Base-by-base conservation (phyloP, 2,888 invertebrate species). In the Vesta saturnalis region DNA sequence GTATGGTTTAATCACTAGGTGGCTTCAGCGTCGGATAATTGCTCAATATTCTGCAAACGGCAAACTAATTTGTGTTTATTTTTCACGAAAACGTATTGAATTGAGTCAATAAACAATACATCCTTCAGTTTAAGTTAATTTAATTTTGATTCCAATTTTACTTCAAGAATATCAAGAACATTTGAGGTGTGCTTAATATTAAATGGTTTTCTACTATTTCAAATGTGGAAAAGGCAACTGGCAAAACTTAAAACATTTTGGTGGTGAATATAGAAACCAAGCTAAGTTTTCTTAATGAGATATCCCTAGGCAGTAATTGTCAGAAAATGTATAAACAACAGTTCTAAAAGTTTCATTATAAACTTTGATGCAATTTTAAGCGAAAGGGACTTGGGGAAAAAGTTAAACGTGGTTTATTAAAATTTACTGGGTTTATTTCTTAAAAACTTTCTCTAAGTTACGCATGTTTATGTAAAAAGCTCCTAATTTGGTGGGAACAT, bases 261-360 rank as follows among this genome's bases (percentile, higher is more conserved):
- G 23, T 16, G 56, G 56, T 12, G 10, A 18, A 19, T n/a, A 18
- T 39, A 30, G 55, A 23, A 30, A 56, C 23, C 22, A 16, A 16
- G 15, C 12, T 10, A 64, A 64, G 67, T 67, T 62, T 55, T 23
- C 61, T 72, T 75, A 75, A 75, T 73, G 73, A 73, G 70, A 64
- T 64, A 73, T 74, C 75, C 75, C 75, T 56, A 65, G 72, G 73
- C 74, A 67, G 74, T 74, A 74, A 75, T 75, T 75, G 75, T 73
- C 70, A 64, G 71, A 73, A 74, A 75, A 75, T 75, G 73, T 72
- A 75, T 75, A 75, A 75, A 75, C 75, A 75, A 74, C 75, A 73
- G 65, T 75, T 73, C 70, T 65, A 67, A 70, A 75, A 75, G 69
- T 75, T 73, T 72, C 75, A 75, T 73, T 73, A 74, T 69, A 74